Percentiles rank a stretch among this genome's conserved stretches.
phyloP scores from a whole-genome alignment of 1,140 invertebrate species.

The Polyergus mexicanus region DNA sequence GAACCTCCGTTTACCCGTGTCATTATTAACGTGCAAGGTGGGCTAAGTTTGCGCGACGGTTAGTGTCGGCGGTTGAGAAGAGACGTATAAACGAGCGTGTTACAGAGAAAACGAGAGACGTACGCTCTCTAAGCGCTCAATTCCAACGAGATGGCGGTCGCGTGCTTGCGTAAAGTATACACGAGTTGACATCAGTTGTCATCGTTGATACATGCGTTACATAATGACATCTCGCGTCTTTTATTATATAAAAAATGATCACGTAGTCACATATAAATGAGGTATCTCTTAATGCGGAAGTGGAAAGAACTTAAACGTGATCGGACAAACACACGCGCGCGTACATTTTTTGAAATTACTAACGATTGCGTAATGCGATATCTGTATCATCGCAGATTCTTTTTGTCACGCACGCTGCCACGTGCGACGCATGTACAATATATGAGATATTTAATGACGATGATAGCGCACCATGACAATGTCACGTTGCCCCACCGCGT shows the following conservation, averaged over 20 bases:
- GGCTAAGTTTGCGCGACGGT: conserved; percentile 68
- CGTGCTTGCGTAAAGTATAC: conserved; percentile 11
- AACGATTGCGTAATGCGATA: conserved; percentile 30
- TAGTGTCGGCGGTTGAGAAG: conserved; percentile 59
- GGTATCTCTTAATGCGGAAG: neutral
- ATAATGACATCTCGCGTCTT: too few relatives aligned
- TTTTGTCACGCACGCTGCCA: conserved; percentile 22
- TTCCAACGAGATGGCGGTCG: conserved; percentile 35
- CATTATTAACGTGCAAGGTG: conserved; percentile 74
- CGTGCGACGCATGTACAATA: neutral
- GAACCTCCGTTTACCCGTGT: conserved; percentile 73
- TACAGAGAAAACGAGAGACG: conserved; percentile 32
- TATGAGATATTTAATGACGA: neutral
- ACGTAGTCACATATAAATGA: neutral
- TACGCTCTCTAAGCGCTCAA: neutral
- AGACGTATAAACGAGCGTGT: conserved; percentile 49
- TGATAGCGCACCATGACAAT: conserved; percentile 12
- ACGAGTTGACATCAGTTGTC: neutral
- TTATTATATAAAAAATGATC: neutral
- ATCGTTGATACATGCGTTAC: neutral
- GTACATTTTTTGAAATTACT: conserved; percentile 7
- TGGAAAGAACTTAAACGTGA: neutral
- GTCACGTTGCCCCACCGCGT: neutral
- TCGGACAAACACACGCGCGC: neutral
- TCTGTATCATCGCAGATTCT: conserved; percentile 10